A percentile compares a stretch with the other conserved stretches of the same genome.
Evolutionary conservation across 2,797 vertebrate species (phyloP).

Genomic region (Arctocebus calabarensis): DNA sequence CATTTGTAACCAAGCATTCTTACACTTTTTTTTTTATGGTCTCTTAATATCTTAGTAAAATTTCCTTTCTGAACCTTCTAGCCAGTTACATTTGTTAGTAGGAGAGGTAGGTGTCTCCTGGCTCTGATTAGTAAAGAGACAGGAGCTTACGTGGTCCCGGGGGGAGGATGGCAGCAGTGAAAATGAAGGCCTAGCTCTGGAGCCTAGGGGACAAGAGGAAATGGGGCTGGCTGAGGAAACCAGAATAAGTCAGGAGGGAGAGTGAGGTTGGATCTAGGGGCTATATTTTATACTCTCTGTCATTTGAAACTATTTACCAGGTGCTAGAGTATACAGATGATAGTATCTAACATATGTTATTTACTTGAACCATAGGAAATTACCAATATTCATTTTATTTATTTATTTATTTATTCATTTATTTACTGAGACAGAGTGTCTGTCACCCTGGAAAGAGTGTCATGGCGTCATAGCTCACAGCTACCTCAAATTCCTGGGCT

Average conservation of each 20-base stretch:
- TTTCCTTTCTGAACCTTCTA: constrained; percentile 13
- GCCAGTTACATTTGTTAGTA: neutral
- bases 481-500: no score
- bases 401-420: neutral
- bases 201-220: neutral
- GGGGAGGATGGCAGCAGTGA: neutral
- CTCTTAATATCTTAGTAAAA: constrained; percentile 38
- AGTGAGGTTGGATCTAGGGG: neutral
- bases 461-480: no score
- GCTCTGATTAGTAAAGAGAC: neutral
- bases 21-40: neutral
- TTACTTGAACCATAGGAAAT: neutral
- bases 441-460: no score
- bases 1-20: constrained; percentile 39
- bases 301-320: neutral
- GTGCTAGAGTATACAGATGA: neutral
- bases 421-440: no score
- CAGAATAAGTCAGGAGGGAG: neutral
- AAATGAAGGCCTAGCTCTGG: neutral
- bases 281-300: neutral
- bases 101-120: neutral
- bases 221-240: neutral
- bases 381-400: neutral
- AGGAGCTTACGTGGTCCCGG: neutral
- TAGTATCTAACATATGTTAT: neutral